These are phyloP conservation scores for Idris sp. DNA, from an alignment of 1,140 invertebrate genomes.

Conservation along the genomic window DNA sequence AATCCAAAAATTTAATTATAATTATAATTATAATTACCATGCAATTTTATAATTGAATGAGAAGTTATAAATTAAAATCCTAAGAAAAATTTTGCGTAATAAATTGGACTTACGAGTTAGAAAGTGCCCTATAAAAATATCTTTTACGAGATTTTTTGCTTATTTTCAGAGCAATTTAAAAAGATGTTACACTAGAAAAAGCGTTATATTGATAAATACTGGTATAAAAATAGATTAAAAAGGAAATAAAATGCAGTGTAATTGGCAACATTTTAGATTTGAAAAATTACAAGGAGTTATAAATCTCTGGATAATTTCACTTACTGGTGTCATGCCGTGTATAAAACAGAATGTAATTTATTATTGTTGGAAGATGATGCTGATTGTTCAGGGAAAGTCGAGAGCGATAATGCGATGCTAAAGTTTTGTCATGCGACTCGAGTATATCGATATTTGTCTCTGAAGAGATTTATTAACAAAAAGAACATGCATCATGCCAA, in stretches of 20 bases:
- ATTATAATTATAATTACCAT: too few species aligned
- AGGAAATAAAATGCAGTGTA: conserved; percentile 18
- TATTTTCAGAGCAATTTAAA: conserved; percentile 6
- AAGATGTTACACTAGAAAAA: conserved; percentile 9
- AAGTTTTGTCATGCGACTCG: conserved; percentile 53
- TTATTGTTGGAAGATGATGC: conserved; percentile 67
- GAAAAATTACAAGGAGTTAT: conserved; percentile 47
- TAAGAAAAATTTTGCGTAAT: too few species aligned
- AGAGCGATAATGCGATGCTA: conserved; percentile 62
- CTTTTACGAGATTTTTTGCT: conserved; percentile 16
- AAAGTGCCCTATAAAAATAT: conserved; percentile 14
- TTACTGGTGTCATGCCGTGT: conserved; percentile 50
- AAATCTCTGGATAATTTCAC: conserved; percentile 60
- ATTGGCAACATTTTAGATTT: conserved; percentile 27
- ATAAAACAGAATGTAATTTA: conserved; percentile 63
- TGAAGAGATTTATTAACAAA: conserved; percentile 53
- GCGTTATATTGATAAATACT: conserved; percentile 13
- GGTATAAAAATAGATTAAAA: conserved; percentile 42
- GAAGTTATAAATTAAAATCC: too few species aligned
- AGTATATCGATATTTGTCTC: conserved; percentile 56
- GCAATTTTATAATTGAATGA: too few species aligned
- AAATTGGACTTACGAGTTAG: conserved; percentile 1
- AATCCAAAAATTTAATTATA: too few species aligned
- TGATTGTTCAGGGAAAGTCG: conserved; percentile 62
- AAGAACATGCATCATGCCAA: conserved; percentile 29